Evolutionary conservation across 2,113 vertebrate genomes (phyloP), one percentile per base, ranked within the genome.

Genomic region (Vimba vimba): DNA sequence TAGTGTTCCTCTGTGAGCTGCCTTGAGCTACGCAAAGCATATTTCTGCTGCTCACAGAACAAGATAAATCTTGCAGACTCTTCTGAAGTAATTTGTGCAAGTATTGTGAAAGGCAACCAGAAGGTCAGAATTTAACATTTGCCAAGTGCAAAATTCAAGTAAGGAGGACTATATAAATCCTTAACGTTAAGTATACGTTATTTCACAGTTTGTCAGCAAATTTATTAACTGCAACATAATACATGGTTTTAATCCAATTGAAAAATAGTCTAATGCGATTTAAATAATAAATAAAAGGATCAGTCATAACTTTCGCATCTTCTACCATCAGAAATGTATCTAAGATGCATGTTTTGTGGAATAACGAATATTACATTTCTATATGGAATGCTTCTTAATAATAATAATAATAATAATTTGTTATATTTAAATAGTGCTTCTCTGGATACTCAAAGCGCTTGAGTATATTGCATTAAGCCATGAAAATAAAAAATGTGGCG

Each of bases 61-160:
- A 80, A 66, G 86, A 90, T 36, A 86, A 87, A 89, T 88, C 73
- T 79, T 85, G 27, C 90, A 86, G 73, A 75, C 79, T 27, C 2
- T 80, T 77, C 27, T 52, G 36, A 33, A 30, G 57, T 50, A 3
- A 30, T 15, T 64, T 50, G 43, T 59, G 60, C 77, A 71, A 69
- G 62, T 36, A 78, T 80, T 25, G 82, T 17, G 69, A 11, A 55
- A 76, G n/a, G 52, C 39, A 45, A 45, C 69, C 21, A 45, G 69
- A 45, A 73, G 39, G 21, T 73, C 36, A 0, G 6, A 73, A 45
- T 45, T 2, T 45, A 2, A 43, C 33, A n/a, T 21, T 73, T 12
- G 30, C 30, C 12, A n/a, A 15, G 36, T 33, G 66, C 52, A 50
- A 66, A 73, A 45, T 36, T 59, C 10, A 30, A 30, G 45, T n/a